Base-by-base conservation (phyloP, 2,113 vertebrate genomes). In the Rhombomys opimus region DNA sequence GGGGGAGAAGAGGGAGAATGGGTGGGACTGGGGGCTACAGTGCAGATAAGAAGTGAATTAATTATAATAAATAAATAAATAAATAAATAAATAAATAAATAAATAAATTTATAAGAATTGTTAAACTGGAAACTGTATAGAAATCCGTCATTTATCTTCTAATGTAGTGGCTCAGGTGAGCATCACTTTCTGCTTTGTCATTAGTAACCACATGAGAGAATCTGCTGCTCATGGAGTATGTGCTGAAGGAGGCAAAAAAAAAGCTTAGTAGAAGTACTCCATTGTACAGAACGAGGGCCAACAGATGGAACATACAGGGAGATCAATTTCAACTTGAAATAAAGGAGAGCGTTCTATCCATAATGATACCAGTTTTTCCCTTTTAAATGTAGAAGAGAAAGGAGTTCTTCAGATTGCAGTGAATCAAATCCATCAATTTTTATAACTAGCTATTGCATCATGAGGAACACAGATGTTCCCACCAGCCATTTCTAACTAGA, bases 381-480 rank as follows among this genome's bases (percentile, higher is more conserved):
- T 41, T 91, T 81, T 27, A 54, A 59, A 90, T 50, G 32, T 32
- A 68, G 54, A 68, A 50, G 0, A 86, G 30, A 96, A 63, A 90
- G 41, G 6, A 65, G 8, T 50, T 72, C n/a, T 2, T 35, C 70
- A 65, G 30, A 65, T 61, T 32, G 14, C 41, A 65, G 54, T 63
- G 32, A 68, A 81, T 70, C 57, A 73, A 72, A 82, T 61, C 54
- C 6, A 32, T 46, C n/a, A 30, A 52, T 67, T 67, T 84, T 68
- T 13, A 57, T 63, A 84, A 73, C 72, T 73, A 90, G 59, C 1
- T 15, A 23, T 23, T 54, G 2, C 4, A 22, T 52, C 20, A 87
- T 59, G 5, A 41, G 4, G n/a, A 61, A 50, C 0, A 38, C 0
- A n/a, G 30, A 72, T 4, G n/a, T 67, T 85, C 57, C 35, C 2